Conservation (phyloP, 2,113 vertebrate species). For the Motacilla tschutschensis region DNA sequence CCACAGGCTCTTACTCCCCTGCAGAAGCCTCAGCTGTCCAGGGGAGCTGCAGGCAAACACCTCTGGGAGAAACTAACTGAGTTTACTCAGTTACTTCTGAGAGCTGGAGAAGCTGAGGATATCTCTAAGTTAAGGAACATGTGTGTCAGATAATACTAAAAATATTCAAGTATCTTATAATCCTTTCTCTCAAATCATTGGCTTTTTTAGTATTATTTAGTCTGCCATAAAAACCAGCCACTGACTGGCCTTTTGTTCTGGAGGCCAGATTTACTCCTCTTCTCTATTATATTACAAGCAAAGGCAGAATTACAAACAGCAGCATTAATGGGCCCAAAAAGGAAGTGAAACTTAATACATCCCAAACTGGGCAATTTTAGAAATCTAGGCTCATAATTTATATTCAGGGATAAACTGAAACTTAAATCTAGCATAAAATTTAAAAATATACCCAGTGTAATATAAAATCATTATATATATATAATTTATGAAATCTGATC, state of each 20-base stretch:
- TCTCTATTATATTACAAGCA: neutral
- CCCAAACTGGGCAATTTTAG: neutral
- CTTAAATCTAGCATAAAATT: conserved; percentile 2
- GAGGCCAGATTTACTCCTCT: neutral
- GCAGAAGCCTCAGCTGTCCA: neutral
- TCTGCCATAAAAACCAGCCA: neutral
- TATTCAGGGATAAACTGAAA: neutral
- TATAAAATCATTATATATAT: neutral
- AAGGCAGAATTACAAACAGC: neutral
- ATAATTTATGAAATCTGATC: neutral
- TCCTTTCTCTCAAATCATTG: neutral
- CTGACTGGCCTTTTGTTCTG: neutral
- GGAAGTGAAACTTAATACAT: neutral
- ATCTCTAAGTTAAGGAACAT: neutral
- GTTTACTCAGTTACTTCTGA: neutral
- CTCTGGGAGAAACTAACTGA: neutral
- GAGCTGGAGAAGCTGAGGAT: neutral
- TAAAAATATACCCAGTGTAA: neutral
- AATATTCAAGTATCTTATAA: neutral
- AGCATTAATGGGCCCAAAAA: neutral
- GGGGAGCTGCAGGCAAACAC: neutral
- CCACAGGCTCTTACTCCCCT: neutral
- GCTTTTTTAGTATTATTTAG: neutral
- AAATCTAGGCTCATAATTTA: neutral
- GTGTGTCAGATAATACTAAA: neutral